Evolutionary conservation across 2,888 invertebrate genomes (phyloP), one percentile per base, ranked within the genome.

Genomic region (Dasysyrphus albostriatus): DNA sequence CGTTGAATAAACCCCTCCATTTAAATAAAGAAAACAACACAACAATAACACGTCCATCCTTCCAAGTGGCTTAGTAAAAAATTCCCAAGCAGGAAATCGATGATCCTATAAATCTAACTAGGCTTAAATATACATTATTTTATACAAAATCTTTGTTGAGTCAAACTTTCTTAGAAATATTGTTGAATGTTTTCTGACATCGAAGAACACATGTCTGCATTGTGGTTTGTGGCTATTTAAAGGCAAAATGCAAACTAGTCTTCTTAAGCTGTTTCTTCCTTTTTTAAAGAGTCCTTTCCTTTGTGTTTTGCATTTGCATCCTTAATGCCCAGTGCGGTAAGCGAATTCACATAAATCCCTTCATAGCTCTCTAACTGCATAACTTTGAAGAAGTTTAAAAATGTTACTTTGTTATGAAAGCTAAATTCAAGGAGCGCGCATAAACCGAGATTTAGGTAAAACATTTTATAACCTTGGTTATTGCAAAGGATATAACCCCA

Each of bases 371-470:
- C 24, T 24, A 54, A n/a, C 54, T 54, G 54, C 29, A 54, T 54
- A 58, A 58, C 58, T 16, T 58, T 58, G 10, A 1, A 58, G 16
- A 34, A 58, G 16, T 58, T 34, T 37, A 37, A 34, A 58, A 58
- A 34, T 58, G 37, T 58, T 58, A 58, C 19, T 58, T 58, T 75
- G 16, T 56, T 75, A 49, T n/a, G n/a, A 75, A 75, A 61, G 51
- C 54, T 61, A 70, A 58, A 39, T 76, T 76, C 58, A 77, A 39
- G 58, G 49, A 56, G 63, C 63, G 56, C 37, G 16, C 58, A 58
- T 34, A 37, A 58, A 16, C 34, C 5, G 1, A 37, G 34, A 58
- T 34, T 58, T 37, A 58, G 58, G 34, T 37, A 34, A 16, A 34
- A 58, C 16, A 58, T 58, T 58, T 16, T 16, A 58, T 37, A 37